Conservation (phyloP, 2,113 vertebrate species). For the Rhea americana region DNA sequence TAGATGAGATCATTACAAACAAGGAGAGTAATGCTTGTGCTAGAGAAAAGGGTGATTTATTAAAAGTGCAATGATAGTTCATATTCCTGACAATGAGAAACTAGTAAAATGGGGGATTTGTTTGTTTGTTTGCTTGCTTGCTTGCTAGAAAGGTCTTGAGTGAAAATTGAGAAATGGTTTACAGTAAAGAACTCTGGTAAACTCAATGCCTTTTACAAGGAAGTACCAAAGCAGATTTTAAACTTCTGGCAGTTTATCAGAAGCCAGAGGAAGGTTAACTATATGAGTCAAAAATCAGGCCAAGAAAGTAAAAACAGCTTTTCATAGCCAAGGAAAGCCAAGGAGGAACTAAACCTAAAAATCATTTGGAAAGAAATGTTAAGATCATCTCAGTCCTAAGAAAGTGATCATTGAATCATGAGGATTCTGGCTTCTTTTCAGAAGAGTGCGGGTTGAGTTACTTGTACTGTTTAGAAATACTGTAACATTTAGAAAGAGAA, state of each 20-base stretch:
- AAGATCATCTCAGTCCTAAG: slow-evolving; percentile 29
- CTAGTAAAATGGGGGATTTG: neutral
- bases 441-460: neutral
- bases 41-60: slow-evolving; percentile 47
- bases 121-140: slow-evolving; percentile 3
- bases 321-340: slow-evolving; percentile 39
- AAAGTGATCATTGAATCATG: slow-evolving; percentile 34
- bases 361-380: slow-evolving; percentile 38
- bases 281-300: slow-evolving; percentile 60
- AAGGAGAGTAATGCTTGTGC: slow-evolving; percentile 5
- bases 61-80: neutral
- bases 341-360: slow-evolving; percentile 31
- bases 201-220: slow-evolving; percentile 49
- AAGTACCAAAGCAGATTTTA: slow-evolving; percentile 60
- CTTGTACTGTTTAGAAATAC: neutral
- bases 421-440: slow-evolving; percentile 17
- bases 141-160: slow-evolving; percentile 30
- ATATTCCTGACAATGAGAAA: neutral
- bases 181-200: slow-evolving; percentile 34
- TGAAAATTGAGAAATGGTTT: slow-evolving; percentile 44
- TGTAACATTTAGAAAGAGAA: neutral
- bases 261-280: slow-evolving; percentile 60
- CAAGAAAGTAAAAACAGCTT: slow-evolving; percentile 63
- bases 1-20: neutral
- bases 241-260: slow-evolving; percentile 63